Evolutionary conservation across 37 sponge, comb jelly and placozoan species (phyloP).

Genomic region (Petrosia ficiformis): DNA sequence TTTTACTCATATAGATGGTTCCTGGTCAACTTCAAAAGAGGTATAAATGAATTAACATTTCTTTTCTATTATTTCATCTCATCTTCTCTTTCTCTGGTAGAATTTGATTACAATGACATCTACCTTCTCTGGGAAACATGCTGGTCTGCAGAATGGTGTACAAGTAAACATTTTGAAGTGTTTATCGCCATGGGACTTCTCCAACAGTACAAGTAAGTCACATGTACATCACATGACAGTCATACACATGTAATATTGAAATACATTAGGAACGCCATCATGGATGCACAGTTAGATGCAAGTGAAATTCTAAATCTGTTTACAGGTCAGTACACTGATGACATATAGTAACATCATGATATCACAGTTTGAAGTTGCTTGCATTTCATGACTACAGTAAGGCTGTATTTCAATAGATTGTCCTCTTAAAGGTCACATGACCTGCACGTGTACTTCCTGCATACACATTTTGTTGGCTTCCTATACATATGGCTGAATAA

Average conservation of each 20-base stretch:
- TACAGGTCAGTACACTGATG: constrained; percentile 6
- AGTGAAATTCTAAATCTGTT: constrained; percentile 92
- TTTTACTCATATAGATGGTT: constrained; percentile 94
- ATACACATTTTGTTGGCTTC: not conserved
- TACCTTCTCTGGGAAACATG: constrained; percentile 87
- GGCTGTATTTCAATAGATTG: not conserved
- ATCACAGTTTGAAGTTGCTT: not conserved
- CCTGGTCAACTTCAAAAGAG: constrained; percentile 92
- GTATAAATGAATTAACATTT: constrained; percentile 24
- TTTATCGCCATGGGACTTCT: constrained; percentile 88
- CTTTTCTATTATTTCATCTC: not conserved
- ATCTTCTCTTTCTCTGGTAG: no score
- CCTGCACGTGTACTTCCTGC: not conserved
- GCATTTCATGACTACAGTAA: not conserved
- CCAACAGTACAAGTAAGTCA: constrained; percentile 80
- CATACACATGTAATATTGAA: not conserved
- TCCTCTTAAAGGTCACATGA: not conserved
- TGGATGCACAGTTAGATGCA: constrained; percentile 85
- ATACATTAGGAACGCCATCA: constrained; percentile 61
- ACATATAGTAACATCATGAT: not conserved
- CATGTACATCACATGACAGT: not conserved
- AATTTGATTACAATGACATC: constrained; percentile 78
- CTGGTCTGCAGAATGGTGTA: constrained; percentile 66
- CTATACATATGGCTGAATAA: no score
- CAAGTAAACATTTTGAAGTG: constrained; percentile 71